A percentile compares a stretch with the other conserved stretches of the same genome.
These are phyloP conservation scores for Porites lutea DNA, from an alignment of 64 coral and sea anemone species.

Conservation along the genomic window DNA sequence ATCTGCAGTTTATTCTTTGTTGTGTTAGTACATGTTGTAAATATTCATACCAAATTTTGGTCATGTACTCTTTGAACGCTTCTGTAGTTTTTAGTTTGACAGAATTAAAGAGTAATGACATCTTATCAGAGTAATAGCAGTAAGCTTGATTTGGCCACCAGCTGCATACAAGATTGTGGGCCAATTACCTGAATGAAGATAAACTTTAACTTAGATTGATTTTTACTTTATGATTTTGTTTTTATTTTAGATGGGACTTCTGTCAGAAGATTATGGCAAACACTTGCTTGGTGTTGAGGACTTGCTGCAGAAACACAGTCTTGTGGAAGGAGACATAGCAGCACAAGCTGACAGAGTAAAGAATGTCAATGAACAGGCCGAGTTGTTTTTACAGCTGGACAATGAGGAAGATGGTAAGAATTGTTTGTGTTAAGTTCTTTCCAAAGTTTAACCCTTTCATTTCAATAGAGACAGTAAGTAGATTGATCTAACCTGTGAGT, in stretches of 20 bases:
- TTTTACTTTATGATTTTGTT: neutral
- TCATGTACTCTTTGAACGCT: no score
- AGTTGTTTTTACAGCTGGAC: constrained; percentile 75
- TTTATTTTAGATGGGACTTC: constrained; percentile 80
- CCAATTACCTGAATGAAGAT: no score
- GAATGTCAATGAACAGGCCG: constrained; percentile 89
- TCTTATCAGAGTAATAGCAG: no score
- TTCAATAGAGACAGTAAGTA: neutral
- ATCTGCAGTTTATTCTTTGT: no score
- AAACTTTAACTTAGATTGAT: no score
- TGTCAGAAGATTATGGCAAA: constrained; percentile 98
- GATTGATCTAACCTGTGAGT: no score
- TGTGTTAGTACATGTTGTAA: no score
- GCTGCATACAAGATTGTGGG: no score
- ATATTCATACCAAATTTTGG: no score
- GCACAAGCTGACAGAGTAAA: constrained; percentile 92
- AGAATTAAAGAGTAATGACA: no score
- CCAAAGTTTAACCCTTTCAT: neutral
- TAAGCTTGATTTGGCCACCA: no score
- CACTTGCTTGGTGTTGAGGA: constrained; percentile 97
- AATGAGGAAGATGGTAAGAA: constrained; percentile 89
- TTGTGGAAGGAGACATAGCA: constrained; percentile 96
- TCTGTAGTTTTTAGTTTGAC: no score
- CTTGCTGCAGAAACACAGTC: constrained; percentile 94
- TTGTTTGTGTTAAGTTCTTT: neutral